phyloP scores from a whole-genome alignment of 2,113 vertebrate genomes.

The Percopsis transmontana region DNA sequence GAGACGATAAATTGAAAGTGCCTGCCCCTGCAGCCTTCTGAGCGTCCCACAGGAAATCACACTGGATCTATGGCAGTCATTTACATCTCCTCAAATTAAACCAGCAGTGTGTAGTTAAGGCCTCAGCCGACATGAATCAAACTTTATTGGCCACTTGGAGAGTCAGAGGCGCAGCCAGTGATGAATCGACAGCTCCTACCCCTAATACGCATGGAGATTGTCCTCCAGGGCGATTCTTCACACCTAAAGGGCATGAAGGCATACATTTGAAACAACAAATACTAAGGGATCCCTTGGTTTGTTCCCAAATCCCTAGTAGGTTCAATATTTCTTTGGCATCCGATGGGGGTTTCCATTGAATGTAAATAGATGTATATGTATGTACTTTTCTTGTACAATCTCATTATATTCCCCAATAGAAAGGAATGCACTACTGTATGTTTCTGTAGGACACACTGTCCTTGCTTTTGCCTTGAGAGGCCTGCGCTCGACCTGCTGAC shows the following conservation, averaged over 20 bases:
- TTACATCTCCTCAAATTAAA: conserved; percentile 74
- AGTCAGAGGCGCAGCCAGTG: conserved; percentile 57
- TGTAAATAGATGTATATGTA: too few species aligned
- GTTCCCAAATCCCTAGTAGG: not conserved
- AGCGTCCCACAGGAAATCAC: conserved; percentile 72
- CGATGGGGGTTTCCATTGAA: too few species aligned
- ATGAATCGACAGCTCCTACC: conserved; percentile 45
- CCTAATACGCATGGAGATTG: conserved; percentile 63
- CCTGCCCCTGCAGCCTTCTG: conserved; percentile 13
- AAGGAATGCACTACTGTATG: not conserved
- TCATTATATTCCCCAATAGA: too few species aligned
- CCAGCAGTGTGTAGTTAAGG: conserved; percentile 52
- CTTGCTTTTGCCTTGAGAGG: conserved; percentile 17
- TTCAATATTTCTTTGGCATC: too few species aligned
- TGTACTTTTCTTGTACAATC: too few species aligned
- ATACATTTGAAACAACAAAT: conserved; percentile 30
- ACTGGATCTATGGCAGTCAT: conserved; percentile 59
- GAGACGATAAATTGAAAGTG: conserved; percentile 53
- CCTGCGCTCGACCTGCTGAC: conserved; percentile 38
- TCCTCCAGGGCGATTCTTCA: conserved; percentile 36
- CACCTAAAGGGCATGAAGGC: conserved; percentile 29
- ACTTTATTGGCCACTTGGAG: conserved; percentile 73
- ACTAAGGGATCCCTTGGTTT: not conserved
- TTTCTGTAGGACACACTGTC: not conserved
- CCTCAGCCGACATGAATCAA: conserved; percentile 64